Evolutionary conservation across 2,888 invertebrate species (phyloP).

Genomic region (Scaptomyza polygonia): DNA sequence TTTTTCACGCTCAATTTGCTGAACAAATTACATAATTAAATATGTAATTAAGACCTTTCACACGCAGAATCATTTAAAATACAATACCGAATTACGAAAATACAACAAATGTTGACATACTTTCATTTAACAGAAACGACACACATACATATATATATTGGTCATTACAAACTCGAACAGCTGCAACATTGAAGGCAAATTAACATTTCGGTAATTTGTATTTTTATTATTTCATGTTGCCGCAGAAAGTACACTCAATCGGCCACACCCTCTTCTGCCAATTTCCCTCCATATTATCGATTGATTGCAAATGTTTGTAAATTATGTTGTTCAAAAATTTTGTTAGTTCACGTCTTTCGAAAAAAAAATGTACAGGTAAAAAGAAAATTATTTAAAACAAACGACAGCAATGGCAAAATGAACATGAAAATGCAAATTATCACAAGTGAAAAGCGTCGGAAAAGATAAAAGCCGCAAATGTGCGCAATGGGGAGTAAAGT

Average conservation of each 20-base stretch:
- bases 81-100: neutral
- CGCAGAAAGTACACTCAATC: slow-evolving; percentile 5
- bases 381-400: slow-evolving; percentile 19
- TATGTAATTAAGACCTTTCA: neutral
- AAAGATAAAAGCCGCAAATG: slow-evolving; percentile 59
- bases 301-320: slow-evolving; percentile 48
- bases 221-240: slow-evolving; percentile 28
- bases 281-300: neutral
- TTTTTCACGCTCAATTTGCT: neutral
- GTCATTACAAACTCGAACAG: neutral
- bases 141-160: neutral
- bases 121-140: slow-evolving; percentile 12
- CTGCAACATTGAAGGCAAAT: slow-evolving; percentile 10
- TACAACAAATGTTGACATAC: neutral
- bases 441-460: slow-evolving; percentile 70
- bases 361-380: slow-evolving; percentile 3
- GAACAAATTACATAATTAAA: neutral
- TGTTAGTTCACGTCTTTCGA: slow-evolving; percentile 62
- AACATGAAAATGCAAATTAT: slow-evolving; percentile 71
- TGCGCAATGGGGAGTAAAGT: slow-evolving; percentile 44
- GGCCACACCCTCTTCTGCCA: neutral
- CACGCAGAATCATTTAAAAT: neutral
- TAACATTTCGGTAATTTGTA: slow-evolving; percentile 34
- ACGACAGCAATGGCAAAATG: slow-evolving; percentile 44
- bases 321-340: slow-evolving; percentile 46